Percentiles rank a stretch among this genome's conserved stretches.
Conservation (phyloP, 2,113 vertebrate genomes). For the Tautogolabrus adspersus region DNA sequence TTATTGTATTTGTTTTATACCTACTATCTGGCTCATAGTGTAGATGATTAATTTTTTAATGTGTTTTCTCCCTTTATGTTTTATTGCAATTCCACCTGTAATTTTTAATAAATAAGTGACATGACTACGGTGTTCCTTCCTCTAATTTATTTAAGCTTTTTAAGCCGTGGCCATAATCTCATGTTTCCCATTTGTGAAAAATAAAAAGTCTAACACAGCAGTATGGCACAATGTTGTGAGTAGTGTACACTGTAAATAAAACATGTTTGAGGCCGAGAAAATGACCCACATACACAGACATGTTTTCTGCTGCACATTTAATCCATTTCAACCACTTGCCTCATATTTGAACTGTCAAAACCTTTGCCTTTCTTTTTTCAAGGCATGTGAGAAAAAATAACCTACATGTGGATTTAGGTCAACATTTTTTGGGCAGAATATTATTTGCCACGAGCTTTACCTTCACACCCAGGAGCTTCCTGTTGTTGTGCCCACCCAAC, state of each 20-base stretch:
- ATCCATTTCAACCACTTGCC: constrained; percentile 51
- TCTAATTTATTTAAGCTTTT: constrained; percentile 23
- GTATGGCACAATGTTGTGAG: constrained; percentile 10
- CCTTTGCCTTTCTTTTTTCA: constrained; percentile 3
- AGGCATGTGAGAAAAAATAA: constrained; percentile 14
- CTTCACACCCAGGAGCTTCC: constrained; percentile 11
- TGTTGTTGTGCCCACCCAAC: constrained; percentile 30
- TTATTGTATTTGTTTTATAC: constrained; percentile 31
- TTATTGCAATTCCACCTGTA: constrained; percentile 49
- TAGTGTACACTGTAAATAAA: constrained; percentile 40
- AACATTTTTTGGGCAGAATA: constrained; percentile 35
- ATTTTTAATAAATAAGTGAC: constrained; percentile 11
- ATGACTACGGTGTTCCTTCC: neutral
- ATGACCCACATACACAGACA: constrained; percentile 29
- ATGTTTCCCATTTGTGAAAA: neutral
- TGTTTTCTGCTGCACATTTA: constrained; percentile 15
- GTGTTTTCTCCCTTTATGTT: constrained; percentile 30
- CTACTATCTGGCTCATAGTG: constrained; percentile 11
- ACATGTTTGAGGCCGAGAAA: constrained; percentile 28
- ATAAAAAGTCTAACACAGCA: neutral
- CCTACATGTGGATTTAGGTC: constrained; percentile 36
- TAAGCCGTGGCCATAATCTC: constrained; percentile 32
- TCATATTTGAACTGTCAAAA: constrained; percentile 52
- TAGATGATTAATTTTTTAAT: constrained; percentile 37
- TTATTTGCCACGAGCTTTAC: constrained; percentile 34